Evolutionary conservation across 2,888 invertebrate species (phyloP).

Genomic region (Drosophila villosipedis): DNA sequence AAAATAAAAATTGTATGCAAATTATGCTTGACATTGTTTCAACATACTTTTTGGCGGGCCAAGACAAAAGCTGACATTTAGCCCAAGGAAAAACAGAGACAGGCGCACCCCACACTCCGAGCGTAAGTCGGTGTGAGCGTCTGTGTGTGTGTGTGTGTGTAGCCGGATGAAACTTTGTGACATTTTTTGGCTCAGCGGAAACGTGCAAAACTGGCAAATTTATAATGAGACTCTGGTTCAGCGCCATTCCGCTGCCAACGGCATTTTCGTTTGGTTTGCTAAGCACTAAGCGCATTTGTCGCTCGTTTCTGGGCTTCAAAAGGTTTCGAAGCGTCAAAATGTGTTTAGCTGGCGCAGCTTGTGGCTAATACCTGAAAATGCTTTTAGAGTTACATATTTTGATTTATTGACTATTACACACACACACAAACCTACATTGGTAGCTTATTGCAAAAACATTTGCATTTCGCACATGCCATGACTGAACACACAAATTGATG

Average conservation of each 20-base stretch:
- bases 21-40: conserved; percentile 80
- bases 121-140: conserved; percentile 5
- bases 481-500: conserved; percentile 65
- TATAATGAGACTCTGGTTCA: conserved; percentile 76
- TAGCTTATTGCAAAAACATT: conserved; percentile 60
- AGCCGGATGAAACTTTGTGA: conserved; percentile 72
- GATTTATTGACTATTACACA: conserved; percentile 66
- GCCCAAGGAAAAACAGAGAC: conserved; percentile 72
- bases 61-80: conserved; percentile 81
- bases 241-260: conserved; percentile 62
- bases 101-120: conserved; percentile 21
- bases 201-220: conserved; percentile 81
- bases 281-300: conserved; percentile 75
- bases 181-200: conserved; percentile 75
- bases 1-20: conserved; percentile 73
- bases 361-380: conserved; percentile 72
- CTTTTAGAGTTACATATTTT: conserved; percentile 75
- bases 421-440: conserved; percentile 12
- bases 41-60: conserved; percentile 78
- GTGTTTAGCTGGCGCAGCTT: conserved; percentile 54
- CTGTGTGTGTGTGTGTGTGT: conserved; percentile 9
- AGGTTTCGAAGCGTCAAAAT: conserved; percentile 53
- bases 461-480: conserved; percentile 63
- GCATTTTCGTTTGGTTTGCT: conserved; percentile 66
- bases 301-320: conserved; percentile 48